These are phyloP conservation scores for Tenthredo distinguenda DNA, from an alignment of 2,888 invertebrate species.

Conservation along the genomic window DNA sequence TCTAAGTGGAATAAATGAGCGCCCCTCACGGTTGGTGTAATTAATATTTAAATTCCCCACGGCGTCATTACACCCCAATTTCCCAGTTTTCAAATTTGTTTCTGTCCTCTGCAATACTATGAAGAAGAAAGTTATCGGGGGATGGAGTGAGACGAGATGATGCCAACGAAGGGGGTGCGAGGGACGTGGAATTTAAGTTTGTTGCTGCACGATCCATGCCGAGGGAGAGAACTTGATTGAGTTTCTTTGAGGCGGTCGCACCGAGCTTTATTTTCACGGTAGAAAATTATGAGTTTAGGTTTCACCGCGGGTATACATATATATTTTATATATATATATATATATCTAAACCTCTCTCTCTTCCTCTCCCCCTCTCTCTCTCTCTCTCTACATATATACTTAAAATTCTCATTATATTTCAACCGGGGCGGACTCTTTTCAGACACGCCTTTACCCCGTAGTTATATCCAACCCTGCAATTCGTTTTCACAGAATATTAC, in stretches of 20 bases:
- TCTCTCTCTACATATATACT: neutral
- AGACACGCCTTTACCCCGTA: constrained; percentile 1
- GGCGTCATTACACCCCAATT: constrained; percentile 49
- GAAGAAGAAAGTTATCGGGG: constrained; percentile 49
- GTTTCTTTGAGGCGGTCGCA: constrained; percentile 60
- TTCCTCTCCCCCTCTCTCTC: neutral
- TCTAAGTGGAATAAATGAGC: constrained; percentile 45
- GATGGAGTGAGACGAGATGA: constrained; percentile 66
- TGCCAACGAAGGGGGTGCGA: constrained; percentile 64
- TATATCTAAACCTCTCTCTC: neutral
- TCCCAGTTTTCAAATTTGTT: constrained; percentile 46
- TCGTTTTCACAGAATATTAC: neutral
- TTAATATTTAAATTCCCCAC: constrained; percentile 50
- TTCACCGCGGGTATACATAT: constrained; percentile 27
- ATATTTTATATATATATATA: neutral
- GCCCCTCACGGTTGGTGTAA: constrained; percentile 7
- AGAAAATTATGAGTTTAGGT: constrained; percentile 64
- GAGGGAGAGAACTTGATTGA: constrained; percentile 56
- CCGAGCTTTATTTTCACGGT: constrained; percentile 67
- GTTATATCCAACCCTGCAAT: neutral
- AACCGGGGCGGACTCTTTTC: neutral
- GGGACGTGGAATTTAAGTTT: constrained; percentile 70
- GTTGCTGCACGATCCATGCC: constrained; percentile 54
- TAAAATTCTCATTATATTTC: constrained; percentile 47
- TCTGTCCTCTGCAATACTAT: constrained; percentile 44